These are phyloP conservation scores for Scatophagus argus DNA, from an alignment of 2,113 vertebrate genomes.

Conservation along the genomic window DNA sequence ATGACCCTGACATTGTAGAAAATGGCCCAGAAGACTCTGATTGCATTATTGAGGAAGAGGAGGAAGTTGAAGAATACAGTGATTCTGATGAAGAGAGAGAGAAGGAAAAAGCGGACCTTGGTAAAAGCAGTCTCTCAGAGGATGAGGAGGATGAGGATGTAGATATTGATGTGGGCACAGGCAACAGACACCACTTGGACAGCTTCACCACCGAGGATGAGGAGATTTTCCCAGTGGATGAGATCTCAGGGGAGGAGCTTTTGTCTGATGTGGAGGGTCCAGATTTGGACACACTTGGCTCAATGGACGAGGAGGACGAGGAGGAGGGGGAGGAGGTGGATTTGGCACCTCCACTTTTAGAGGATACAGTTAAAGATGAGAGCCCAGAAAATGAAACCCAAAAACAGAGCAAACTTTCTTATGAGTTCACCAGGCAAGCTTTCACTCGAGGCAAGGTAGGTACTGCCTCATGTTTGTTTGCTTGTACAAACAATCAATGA, in stretches of 20 bases:
- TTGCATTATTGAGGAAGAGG: conserved; percentile 85
- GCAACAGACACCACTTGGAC: conserved; percentile 64
- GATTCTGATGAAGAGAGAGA: conserved; percentile 82
- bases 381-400: conserved; percentile 45
- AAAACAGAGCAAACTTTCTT: conserved; percentile 73
- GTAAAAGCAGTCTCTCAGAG: conserved; percentile 68
- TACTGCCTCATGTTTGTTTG: neutral
- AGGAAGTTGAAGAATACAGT: conserved; percentile 82
- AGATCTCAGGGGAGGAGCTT: conserved; percentile 87
- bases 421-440: conserved; percentile 88
- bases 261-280: conserved; percentile 88
- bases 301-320: conserved; percentile 69
- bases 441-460: conserved; percentile 95
- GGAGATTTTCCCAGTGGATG: conserved; percentile 80
- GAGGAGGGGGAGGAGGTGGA: conserved; percentile 44
- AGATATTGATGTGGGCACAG: conserved; percentile 65
- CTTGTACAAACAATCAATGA: no score
- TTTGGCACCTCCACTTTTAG: neutral
- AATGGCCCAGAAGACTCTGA: conserved; percentile 80
- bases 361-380: conserved; percentile 52
- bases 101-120: conserved; percentile 81
- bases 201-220: conserved; percentile 81
- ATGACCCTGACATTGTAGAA: conserved; percentile 29
- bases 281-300: conserved; percentile 65
- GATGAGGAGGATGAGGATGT: conserved; percentile 78